A percentile compares a stretch with the other conserved stretches of the same genome.
Evolutionary conservation across 2,113 vertebrate genomes (phyloP).

Genomic region (Neodontobutis hainanensis): DNA sequence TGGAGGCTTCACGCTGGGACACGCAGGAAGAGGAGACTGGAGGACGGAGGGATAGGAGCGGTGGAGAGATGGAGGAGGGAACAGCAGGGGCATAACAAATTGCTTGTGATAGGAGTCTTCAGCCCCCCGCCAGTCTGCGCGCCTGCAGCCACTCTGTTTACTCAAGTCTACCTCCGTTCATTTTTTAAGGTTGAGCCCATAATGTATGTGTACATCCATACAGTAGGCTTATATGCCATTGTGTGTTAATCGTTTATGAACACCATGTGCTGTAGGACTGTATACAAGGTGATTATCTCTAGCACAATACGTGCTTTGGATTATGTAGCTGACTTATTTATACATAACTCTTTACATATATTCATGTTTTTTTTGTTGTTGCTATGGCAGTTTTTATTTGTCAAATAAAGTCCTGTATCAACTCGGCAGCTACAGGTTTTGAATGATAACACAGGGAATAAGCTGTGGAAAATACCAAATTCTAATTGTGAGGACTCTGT

Average conservation of each 20-base stretch:
- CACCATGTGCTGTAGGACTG: too few relatives aligned
- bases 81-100: conserved; percentile 72
- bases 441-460: too few relatives aligned
- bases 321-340: neutral
- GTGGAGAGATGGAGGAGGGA: conserved; percentile 56
- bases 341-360: neutral
- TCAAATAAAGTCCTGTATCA: neutral
- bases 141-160: conserved; percentile 70
- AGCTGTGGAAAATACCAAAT: too few relatives aligned
- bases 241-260: too few relatives aligned
- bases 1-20: conserved; percentile 61
- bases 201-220: conserved; percentile 13
- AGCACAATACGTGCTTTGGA: neutral
- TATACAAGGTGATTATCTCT: too few relatives aligned
- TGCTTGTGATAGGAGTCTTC: conserved; percentile 70
- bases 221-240: too few relatives aligned
- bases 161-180: conserved; percentile 37
- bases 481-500: too few relatives aligned
- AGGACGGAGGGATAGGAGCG: conserved; percentile 35
- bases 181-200: conserved; percentile 20
- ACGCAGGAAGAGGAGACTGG: conserved; percentile 49
- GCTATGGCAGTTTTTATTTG: too few relatives aligned
- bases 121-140: conserved; percentile 58
- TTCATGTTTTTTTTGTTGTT: conserved; percentile 2
- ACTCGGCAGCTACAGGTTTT: too few relatives aligned